These are phyloP conservation scores for Pogonomyrmex californicus DNA, from an alignment of 1,140 invertebrate genomes.

Conservation along the genomic window DNA sequence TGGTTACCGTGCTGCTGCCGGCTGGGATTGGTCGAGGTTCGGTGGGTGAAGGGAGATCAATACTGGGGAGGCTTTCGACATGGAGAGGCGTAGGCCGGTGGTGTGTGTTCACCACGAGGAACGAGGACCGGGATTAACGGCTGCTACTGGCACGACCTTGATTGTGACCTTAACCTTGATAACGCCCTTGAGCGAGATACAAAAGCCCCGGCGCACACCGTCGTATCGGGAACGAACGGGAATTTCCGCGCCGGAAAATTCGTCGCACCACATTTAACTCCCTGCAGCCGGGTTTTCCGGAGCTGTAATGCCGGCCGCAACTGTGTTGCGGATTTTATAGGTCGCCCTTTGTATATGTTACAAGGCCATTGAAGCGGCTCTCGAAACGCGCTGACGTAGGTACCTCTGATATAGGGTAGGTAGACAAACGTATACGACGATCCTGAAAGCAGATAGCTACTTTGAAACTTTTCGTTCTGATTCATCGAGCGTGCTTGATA, in stretches of 20 bases:
- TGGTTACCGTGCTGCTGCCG: constrained; percentile 72
- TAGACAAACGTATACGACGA: constrained; percentile 57
- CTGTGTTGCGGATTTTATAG: constrained; percentile 52
- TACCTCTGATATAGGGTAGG: not conserved
- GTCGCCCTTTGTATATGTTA: constrained; percentile 63
- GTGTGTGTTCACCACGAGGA: constrained; percentile 72
- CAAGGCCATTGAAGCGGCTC: constrained; percentile 58
- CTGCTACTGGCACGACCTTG: constrained; percentile 78
- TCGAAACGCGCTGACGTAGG: constrained; percentile 59
- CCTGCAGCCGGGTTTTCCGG: constrained; percentile 10
- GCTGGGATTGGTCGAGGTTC: constrained; percentile 77
- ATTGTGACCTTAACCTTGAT: constrained; percentile 70
- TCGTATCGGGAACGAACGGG: constrained; percentile 35
- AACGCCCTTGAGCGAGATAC: constrained; percentile 53
- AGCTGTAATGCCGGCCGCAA: not conserved
- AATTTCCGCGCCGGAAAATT: constrained; percentile 52
- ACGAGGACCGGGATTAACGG: constrained; percentile 76
- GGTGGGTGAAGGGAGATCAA: constrained; percentile 79
- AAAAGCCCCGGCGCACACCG: constrained; percentile 5
- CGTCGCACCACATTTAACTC: not conserved
- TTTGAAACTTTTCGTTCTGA: constrained; percentile 45
- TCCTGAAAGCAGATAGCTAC: constrained; percentile 16
- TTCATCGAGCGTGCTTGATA: constrained; percentile 27
- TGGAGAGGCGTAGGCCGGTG: constrained; percentile 71
- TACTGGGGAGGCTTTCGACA: constrained; percentile 79